These are phyloP conservation scores for Peromyscus eremicus DNA, from an alignment of 2,797 vertebrate genomes.

Conservation along the genomic window DNA sequence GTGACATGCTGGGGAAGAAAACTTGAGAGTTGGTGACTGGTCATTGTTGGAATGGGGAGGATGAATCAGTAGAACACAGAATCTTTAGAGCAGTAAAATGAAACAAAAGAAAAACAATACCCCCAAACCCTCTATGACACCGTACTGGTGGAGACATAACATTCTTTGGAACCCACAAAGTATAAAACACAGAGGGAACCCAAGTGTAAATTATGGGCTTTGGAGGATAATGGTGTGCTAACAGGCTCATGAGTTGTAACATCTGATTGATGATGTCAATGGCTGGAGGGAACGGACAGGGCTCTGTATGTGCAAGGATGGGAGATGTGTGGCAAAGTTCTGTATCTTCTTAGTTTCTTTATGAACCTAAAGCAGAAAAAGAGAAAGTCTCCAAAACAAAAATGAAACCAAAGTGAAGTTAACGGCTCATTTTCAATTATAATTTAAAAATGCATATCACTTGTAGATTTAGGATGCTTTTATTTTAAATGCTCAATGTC, in stretches of 20 bases:
- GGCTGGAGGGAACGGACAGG: no score
- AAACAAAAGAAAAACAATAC: neutral
- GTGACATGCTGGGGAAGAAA: neutral
- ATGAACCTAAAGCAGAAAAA: neutral
- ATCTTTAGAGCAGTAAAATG: neutral
- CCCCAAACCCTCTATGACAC: neutral
- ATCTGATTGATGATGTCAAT: neutral
- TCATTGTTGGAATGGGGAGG: neutral
- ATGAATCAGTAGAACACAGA: neutral
- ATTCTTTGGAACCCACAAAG: neutral
- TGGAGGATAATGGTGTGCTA: neutral
- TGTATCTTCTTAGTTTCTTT: neutral
- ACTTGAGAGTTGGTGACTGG: neutral
- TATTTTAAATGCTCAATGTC: neutral
- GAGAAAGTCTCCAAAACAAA: neutral
- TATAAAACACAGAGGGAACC: neutral
- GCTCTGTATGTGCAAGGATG: neutral
- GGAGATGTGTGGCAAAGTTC: neutral
- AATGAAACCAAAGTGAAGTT: slow-evolving; percentile 20
- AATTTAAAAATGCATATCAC: slow-evolving; percentile 31
- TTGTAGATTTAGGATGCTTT: neutral
- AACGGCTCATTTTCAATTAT: slow-evolving; percentile 34
- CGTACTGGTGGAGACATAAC: neutral
- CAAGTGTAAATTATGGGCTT: neutral
- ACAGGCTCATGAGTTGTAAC: neutral